These are phyloP conservation scores for Dendrolimus houi DNA, from an alignment of 2,888 invertebrate genomes.

Conservation along the genomic window DNA sequence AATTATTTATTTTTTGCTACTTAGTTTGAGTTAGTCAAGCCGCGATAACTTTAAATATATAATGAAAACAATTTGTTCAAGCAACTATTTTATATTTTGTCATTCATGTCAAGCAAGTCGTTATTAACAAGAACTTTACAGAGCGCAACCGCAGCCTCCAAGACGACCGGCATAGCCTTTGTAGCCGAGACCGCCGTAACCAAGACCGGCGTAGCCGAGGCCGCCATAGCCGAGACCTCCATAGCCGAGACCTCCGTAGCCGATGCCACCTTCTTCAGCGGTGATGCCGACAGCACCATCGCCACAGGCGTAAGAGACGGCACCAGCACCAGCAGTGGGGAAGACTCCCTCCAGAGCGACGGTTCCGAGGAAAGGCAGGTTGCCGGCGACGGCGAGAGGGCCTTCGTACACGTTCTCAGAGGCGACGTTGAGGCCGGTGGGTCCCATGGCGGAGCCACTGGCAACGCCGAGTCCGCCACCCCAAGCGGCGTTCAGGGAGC, in stretches of 20 bases:
- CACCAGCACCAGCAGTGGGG: slow-evolving; percentile 22
- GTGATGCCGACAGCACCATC: slow-evolving; percentile 15
- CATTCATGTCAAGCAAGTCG: not conserved
- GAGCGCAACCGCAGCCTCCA: not conserved
- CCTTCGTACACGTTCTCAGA: slow-evolving; percentile 24
- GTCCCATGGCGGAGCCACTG: not conserved
- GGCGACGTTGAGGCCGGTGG: slow-evolving; percentile 11
- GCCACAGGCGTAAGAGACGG: slow-evolving; percentile 23
- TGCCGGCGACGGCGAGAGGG: slow-evolving; percentile 19
- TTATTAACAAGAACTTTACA: not conserved
- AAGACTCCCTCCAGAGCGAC: slow-evolving; percentile 25
- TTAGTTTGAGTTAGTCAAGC: too few relatives aligned
- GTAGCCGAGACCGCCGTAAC: slow-evolving; percentile 1
- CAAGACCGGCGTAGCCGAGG: slow-evolving; percentile 1
- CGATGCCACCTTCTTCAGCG: slow-evolving; percentile 7
- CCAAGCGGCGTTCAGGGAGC: slow-evolving; percentile 5
- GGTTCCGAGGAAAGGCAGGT: slow-evolving; percentile 30
- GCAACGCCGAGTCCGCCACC: slow-evolving; percentile 9
- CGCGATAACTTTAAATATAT: too few relatives aligned
- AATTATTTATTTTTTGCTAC: too few relatives aligned
- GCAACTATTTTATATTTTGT: not conserved
- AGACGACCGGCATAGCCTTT: not conserved
- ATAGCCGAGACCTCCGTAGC: slow-evolving; percentile 2
- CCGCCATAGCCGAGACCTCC: slow-evolving; percentile 3
- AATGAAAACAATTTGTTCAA: not conserved